Percentiles rank a stretch among this genome's conserved stretches.
Evolutionary conservation across 2,797 vertebrate species (phyloP).

Genomic region (Taenioides sp.): DNA sequence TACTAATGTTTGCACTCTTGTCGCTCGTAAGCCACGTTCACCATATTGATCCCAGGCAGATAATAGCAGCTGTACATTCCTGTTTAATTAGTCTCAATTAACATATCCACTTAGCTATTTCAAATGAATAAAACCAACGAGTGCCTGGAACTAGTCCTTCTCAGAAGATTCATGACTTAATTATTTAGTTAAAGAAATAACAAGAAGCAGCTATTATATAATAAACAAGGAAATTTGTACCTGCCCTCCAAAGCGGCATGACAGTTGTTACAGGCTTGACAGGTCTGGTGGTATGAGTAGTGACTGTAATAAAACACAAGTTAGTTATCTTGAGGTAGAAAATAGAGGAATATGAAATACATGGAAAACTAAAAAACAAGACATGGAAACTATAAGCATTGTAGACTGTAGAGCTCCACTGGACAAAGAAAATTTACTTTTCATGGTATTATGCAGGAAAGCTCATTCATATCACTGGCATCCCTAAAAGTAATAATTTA

Average conservation of each 20-base stretch:
- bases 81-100: conserved; percentile 62
- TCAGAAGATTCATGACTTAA: background rate
- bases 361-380: too few relatives aligned
- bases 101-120: conserved; percentile 24
- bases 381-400: too few relatives aligned
- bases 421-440: too few relatives aligned
- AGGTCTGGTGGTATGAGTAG: too few relatives aligned
- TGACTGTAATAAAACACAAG: background rate
- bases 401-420: too few relatives aligned
- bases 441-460: too few relatives aligned
- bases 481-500: too few relatives aligned
- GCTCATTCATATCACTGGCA: too few relatives aligned
- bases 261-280: too few relatives aligned
- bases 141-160: background rate
- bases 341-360: too few relatives aligned
- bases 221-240: background rate
- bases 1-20: conserved; percentile 41
- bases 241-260: background rate
- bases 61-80: conserved; percentile 46
- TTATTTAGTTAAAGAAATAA: background rate
- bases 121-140: background rate
- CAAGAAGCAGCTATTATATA: background rate
- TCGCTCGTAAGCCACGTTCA: conserved; percentile 41
- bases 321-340: too few relatives aligned
- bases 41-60: conserved; percentile 52